Evolutionary conservation across 2,797 vertebrate species (phyloP), one percentile per base, ranked within the genome.

Genomic region (Tokudaia muenninki): DNA sequence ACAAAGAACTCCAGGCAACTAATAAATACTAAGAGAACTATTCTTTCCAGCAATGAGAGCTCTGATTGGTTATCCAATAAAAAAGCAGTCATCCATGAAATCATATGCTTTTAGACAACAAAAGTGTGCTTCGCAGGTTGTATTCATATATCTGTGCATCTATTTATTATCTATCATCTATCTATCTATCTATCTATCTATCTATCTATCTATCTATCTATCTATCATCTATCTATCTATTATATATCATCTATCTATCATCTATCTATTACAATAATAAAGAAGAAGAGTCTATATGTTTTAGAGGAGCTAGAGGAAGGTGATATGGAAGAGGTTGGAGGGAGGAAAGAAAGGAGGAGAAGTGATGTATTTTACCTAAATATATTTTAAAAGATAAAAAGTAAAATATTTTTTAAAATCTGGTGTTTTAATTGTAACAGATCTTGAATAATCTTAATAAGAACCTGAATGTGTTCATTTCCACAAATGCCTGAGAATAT

Each of bases 371-470:
- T 70, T 70, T 70, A 70, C 50, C 67, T 31, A 70, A 87, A 70
- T 52, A 52, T 52, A 72, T 82, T 90, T 93, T 90, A 90, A 78
- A 84, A 87, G 16, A 55, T 87, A 14, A 72, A 72, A 93, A 88
- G 19, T 80, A 5, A 80, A 78, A 12, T 92, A 65, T 92, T 78
- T 86, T 72, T 21, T 70, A 92, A 29, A 16, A 87, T 9, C 24
- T 94, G n/a, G 6, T 67, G 81, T 41, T 75, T 96, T 93, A 47
- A 75, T 94, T 92, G 10, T 3, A 44, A 50, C 86, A 61, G 52
- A 37, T 72, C 78, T 96, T 78, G 14, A 84, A 9, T 90, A 50
- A 88, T 93, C 44, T 95, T 79, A 92, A 92, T 72, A 72, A 80
- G 75, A 75, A 83, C 29, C 88, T 50, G 34, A 65, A 70, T 59